Evolutionary conservation across 2,797 vertebrate species (phyloP).

Genomic region (Apodemus agrarius): DNA sequence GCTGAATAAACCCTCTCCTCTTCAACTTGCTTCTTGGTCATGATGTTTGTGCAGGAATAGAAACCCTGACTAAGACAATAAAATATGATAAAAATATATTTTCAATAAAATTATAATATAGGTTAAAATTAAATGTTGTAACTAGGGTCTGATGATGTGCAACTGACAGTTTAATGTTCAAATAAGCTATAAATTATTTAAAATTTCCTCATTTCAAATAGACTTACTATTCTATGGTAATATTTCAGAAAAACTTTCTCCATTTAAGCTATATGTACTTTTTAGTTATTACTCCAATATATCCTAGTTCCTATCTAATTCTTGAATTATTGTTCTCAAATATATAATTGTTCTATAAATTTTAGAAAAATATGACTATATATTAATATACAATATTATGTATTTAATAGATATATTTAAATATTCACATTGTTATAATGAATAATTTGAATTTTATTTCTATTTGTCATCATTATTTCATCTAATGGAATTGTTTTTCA

Average conservation of each 20-base stretch:
- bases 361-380: neutral
- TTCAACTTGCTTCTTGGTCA: too few species aligned
- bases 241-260: neutral
- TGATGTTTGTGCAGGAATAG: too few species aligned
- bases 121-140: neutral
- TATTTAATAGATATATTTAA: neutral
- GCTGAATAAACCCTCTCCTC: too few species aligned
- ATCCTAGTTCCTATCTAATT: neutral
- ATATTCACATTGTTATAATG: neutral
- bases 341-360: neutral
- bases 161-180: neutral
- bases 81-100: neutral
- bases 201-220: neutral
- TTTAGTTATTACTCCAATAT: neutral
- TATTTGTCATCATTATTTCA: neutral
- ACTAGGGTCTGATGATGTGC: neutral
- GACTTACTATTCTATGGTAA: neutral
- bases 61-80: too few species aligned
- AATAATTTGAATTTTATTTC: neutral
- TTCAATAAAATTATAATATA: too few species aligned
- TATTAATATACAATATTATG: too few species aligned
- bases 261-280: neutral
- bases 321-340: neutral
- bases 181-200: neutral
- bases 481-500: neutral